Evolutionary conservation across 2,888 invertebrate species (phyloP).

Genomic region (Dryocosmus kuriphilus): DNA sequence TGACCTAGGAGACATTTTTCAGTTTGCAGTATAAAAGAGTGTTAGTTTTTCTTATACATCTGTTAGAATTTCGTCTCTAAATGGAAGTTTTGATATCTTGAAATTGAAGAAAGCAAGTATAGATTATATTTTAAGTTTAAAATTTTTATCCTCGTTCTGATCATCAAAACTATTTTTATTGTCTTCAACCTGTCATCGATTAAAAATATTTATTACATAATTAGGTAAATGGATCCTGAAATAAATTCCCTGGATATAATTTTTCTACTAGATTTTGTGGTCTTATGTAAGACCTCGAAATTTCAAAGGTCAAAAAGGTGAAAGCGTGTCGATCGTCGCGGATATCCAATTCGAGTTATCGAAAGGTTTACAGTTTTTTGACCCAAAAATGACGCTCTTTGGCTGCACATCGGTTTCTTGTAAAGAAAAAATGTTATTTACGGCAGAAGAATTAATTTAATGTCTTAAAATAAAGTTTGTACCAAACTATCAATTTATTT

Average conservation of each 20-base stretch:
- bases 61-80: too few relatives aligned
- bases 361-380: slow-evolving; percentile 29
- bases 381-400: slow-evolving; percentile 3
- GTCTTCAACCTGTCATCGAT: not conserved
- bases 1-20: too few relatives aligned
- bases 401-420: not conserved
- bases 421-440: not conserved
- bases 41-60: too few relatives aligned
- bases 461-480: not conserved
- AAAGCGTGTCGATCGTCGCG: slow-evolving; percentile 8
- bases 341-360: slow-evolving; percentile 7
- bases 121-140: not conserved
- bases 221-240: not conserved
- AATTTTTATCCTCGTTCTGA: not conserved
- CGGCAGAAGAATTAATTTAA: not conserved
- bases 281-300: slow-evolving; percentile 23
- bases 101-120: too few relatives aligned
- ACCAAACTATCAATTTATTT: not conserved
- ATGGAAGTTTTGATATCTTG: too few relatives aligned
- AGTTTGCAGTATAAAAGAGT: too few relatives aligned
- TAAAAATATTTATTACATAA: not conserved
- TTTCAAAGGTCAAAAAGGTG: slow-evolving; percentile 24
- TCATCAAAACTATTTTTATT: too few relatives aligned
- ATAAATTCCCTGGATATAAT: not conserved
- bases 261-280: slow-evolving; percentile 13